Evolutionary conservation across 1,140 invertebrate species (phyloP).

Genomic region (Orussus abietinus): DNA sequence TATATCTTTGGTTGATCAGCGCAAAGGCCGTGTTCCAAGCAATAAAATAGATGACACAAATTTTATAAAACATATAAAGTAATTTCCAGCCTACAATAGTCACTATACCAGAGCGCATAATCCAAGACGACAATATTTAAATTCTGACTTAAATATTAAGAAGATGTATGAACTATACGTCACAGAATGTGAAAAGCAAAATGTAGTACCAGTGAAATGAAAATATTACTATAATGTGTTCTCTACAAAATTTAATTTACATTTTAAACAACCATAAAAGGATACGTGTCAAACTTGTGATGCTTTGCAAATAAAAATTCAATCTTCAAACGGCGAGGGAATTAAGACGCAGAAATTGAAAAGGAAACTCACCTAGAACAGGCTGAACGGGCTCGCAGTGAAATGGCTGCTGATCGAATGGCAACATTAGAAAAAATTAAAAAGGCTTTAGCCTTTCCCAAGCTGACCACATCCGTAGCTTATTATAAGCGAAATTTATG

Average conservation of each 20-base stretch:
- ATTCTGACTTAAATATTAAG: slow-evolving; percentile 47
- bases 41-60: slow-evolving; percentile 17
- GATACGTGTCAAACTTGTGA: slow-evolving; percentile 28
- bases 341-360: slow-evolving; percentile 14
- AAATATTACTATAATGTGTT: slow-evolving; percentile 53
- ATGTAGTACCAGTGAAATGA: slow-evolving; percentile 43
- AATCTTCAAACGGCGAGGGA: slow-evolving; percentile 15
- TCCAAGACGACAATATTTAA: slow-evolving; percentile 49
- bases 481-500: slow-evolving; percentile 30
- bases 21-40: slow-evolving; percentile 6
- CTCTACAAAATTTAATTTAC: slow-evolving; percentile 51
- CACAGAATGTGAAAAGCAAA: slow-evolving; percentile 40
- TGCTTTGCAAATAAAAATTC: slow-evolving; percentile 18
- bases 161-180: slow-evolving; percentile 52
- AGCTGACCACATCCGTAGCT: slow-evolving; percentile 20
- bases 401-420: slow-evolving; percentile 16
- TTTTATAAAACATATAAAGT: slow-evolving; percentile 17
- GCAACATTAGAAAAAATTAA: slow-evolving; percentile 14
- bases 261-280: slow-evolving; percentile 46
- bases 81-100: slow-evolving; percentile 16
- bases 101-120: slow-evolving; percentile 43
- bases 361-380: slow-evolving; percentile 23
- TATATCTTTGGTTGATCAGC: slow-evolving; percentile 11
- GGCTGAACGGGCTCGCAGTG: slow-evolving; percentile 16
- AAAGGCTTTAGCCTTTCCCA: slow-evolving; percentile 28